Base-by-base conservation (phyloP, 2,113 vertebrate genomes). In the Tyrannus savana region DNA sequence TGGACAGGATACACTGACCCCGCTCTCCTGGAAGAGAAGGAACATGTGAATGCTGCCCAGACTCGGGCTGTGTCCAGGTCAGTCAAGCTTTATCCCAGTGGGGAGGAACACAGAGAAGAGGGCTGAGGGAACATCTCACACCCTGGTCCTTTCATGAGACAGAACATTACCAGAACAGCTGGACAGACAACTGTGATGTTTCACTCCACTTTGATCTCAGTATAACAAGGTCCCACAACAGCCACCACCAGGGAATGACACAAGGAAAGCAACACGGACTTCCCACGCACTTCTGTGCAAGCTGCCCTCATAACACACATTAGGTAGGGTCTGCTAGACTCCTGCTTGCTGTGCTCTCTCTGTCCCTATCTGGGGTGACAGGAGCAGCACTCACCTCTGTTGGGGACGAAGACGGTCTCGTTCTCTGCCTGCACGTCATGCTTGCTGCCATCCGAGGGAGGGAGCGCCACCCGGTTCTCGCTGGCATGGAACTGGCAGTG, bases 401-500 rank as follows among this genome's bases (percentile, higher is more conserved):
- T 99, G 84, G 99, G 99, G 68, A 99, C 98, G 19, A 99, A 99
- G 73, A 99, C 99, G 0, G 99, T 99, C 98, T 99, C 99, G 1
- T 99, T 99, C 95, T 99, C 99, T 1, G 99, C 99, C 97, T 99
- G 99, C 66, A 99, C 99, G 0, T 99, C 99, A 2, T 99, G 99
- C 80, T 99, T 99, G 97, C 97, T 98, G 87, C 98, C 98, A 64
- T 98, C 98, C 12, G 98, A 95, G 1, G 99, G 99, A 67, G 98
- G 98, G 28, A 99, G 97, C 0, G 98, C 98, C 18, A 99, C 99
- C 16, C 99, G 98, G 95, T 97, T 99, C 97, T 99, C 99, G 3
- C 99, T 99, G 97, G 99, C 97, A 2, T 99, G 99, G 82, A 99
- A 99, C 97, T 99, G 99, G 96, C 99, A 99, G 96, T 99, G 99